These are phyloP conservation scores for Bellardia bayeri DNA, from an alignment of 2,888 invertebrate species.

Conservation along the genomic window DNA sequence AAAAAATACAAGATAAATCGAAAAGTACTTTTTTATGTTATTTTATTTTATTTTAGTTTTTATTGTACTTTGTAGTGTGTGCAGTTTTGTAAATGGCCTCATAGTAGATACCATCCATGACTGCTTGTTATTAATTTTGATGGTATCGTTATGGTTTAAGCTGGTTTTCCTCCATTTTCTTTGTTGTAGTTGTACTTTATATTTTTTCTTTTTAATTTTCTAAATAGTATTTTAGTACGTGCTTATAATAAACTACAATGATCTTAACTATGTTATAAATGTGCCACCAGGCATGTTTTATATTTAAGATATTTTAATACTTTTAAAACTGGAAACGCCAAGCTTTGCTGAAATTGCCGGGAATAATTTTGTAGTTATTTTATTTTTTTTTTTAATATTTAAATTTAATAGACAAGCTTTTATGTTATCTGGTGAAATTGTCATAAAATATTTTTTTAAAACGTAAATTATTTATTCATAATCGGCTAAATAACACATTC, in stretches of 20 bases:
- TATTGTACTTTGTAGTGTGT: conserved; percentile 47
- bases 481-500: not conserved
- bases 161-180: conserved; percentile 1
- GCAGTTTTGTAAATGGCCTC: conserved; percentile 58
- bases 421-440: conserved; percentile 26
- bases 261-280: conserved; percentile 61
- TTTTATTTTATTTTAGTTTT: conserved; percentile 17
- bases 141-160: conserved; percentile 42
- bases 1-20: not conserved
- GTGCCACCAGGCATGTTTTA: conserved; percentile 62
- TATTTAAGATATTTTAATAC: conserved; percentile 7
- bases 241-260: conserved; percentile 45
- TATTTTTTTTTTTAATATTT: not conserved
- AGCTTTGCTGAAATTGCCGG: not conserved
- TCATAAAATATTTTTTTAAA: conserved; percentile 3
- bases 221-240: conserved; percentile 48
- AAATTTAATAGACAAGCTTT: not conserved
- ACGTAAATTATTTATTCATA: conserved; percentile 35
- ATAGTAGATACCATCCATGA: conserved; percentile 21
- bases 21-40: conserved; percentile 36
- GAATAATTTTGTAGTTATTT: not conserved
- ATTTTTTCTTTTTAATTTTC: conserved; percentile 14
- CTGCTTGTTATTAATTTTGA: conserved; percentile 67
- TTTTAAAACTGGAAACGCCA: not conserved
- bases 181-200: not conserved